Percentiles rank a stretch among this genome's conserved stretches.
These are phyloP conservation scores for Meiosimyza decipiens DNA, from an alignment of 2,888 invertebrate genomes.

Conservation along the genomic window DNA sequence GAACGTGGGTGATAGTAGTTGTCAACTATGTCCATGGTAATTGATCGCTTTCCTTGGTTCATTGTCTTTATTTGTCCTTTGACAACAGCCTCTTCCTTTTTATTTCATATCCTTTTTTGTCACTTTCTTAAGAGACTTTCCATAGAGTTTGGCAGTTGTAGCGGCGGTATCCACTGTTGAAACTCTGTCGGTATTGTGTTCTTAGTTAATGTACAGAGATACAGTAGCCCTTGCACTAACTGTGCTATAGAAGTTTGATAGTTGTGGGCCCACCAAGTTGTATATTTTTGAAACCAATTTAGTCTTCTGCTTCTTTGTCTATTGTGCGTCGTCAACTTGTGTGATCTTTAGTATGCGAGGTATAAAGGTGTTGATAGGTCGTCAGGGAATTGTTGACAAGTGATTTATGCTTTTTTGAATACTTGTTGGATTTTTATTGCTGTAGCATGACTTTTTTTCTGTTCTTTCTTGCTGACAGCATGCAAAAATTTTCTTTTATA, in stretches of 20 bases:
- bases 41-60: conserved; percentile 48
- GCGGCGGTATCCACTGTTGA: conserved; percentile 44
- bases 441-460: neutral
- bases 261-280: conserved; percentile 55
- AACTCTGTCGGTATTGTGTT: conserved; percentile 32
- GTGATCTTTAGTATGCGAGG: conserved; percentile 9
- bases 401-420: conserved; percentile 60
- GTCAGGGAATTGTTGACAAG: conserved; percentile 16
- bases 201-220: conserved; percentile 16
- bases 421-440: neutral
- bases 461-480: conserved; percentile 12
- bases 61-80: neutral
- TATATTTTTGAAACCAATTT: conserved; percentile 58
- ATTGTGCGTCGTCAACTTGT: conserved; percentile 28
- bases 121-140: neutral
- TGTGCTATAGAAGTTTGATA: conserved; percentile 17
- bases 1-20: conserved; percentile 35
- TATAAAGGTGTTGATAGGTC: conserved; percentile 31
- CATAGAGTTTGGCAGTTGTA: neutral
- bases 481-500: conserved; percentile 19
- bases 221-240: conserved; percentile 50
- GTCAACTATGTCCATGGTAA: conserved; percentile 46
- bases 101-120: conserved; percentile 27
- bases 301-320: conserved; percentile 38
- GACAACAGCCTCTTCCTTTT: neutral